A percentile compares a stretch with the other conserved stretches of the same genome.
phyloP scores from a whole-genome alignment of 2,113 vertebrate genomes.

The Tragelaphus buxtoni region DNA sequence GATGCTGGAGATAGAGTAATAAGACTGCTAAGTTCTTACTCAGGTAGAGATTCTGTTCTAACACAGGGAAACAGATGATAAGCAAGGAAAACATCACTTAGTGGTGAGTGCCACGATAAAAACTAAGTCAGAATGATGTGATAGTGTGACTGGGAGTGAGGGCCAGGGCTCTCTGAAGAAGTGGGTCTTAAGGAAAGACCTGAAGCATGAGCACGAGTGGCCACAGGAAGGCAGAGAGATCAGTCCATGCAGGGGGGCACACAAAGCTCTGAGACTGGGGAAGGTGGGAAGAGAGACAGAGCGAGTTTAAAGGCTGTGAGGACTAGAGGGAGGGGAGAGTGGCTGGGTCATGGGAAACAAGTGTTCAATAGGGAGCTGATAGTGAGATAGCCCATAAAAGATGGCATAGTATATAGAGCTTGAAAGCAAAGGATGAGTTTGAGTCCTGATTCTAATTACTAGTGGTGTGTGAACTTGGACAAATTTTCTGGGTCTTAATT shows the following conservation, averaged over 20 bases:
- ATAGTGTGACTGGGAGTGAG: neutral
- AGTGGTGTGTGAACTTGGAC: neutral
- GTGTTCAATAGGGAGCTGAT: fast-evolving
- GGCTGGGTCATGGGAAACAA: too few relatives aligned
- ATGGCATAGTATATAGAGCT: fast-evolving
- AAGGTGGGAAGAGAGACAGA: neutral
- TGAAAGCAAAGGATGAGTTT: too few relatives aligned
- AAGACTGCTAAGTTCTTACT: neutral
- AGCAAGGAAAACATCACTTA: neutral
- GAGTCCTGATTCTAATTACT: neutral
- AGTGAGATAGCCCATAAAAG: neutral
- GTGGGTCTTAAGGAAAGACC: neutral
- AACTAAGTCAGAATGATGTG: neutral
- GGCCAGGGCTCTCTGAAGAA: neutral
- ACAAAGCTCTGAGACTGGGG: neutral
- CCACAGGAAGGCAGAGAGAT: fast-evolving
- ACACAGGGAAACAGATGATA: neutral
- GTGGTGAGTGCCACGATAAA: neutral
- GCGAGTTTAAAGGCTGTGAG: fast-evolving
- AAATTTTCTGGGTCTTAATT: neutral
- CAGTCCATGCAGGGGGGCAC: fast-evolving
- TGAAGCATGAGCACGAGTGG: neutral
- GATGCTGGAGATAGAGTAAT: neutral
- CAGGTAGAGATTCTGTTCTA: neutral
- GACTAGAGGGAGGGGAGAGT: neutral